Conservation (phyloP, 2,113 vertebrate genomes). For the Orthonyx spaldingii region DNA sequence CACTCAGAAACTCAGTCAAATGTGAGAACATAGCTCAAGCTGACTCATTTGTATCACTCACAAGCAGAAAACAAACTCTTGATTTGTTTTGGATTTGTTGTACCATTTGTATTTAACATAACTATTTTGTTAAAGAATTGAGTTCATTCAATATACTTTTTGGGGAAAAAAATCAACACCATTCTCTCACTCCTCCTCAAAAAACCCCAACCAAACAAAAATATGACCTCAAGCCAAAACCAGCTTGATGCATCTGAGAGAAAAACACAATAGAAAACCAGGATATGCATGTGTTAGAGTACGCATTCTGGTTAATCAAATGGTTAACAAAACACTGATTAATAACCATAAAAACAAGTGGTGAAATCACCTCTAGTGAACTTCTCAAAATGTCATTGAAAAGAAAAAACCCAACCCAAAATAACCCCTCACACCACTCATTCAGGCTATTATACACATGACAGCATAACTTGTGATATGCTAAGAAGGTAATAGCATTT, state of each 20-base stretch:
- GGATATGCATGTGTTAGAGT: neutral
- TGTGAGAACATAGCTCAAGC: neutral
- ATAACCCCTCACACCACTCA: too few relatives aligned
- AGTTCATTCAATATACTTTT: neutral
- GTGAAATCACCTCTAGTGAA: neutral
- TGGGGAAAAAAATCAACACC: rapidly evolving
- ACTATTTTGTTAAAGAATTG: neutral
- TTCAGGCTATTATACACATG: neutral
- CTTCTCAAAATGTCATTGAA: neutral
- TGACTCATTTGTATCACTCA: neutral
- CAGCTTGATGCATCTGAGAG: neutral
- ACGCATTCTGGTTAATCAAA: neutral
- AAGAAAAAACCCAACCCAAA: neutral
- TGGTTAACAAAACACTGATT: neutral
- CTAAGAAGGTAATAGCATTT: neutral
- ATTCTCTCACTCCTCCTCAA: rapidly evolving
- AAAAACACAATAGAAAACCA: neutral
- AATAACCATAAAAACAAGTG: neutral
- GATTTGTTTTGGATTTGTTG: neutral
- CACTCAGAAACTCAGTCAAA: neutral
- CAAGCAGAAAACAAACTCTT: neutral
- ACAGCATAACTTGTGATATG: neutral
- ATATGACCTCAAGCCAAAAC: neutral
- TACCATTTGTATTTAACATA: neutral
- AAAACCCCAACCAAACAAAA: neutral